Evolutionary conservation across 2,113 vertebrate species (phyloP), one percentile per base, ranked within the genome.

Genomic region (Amphiprion percula): DNA sequence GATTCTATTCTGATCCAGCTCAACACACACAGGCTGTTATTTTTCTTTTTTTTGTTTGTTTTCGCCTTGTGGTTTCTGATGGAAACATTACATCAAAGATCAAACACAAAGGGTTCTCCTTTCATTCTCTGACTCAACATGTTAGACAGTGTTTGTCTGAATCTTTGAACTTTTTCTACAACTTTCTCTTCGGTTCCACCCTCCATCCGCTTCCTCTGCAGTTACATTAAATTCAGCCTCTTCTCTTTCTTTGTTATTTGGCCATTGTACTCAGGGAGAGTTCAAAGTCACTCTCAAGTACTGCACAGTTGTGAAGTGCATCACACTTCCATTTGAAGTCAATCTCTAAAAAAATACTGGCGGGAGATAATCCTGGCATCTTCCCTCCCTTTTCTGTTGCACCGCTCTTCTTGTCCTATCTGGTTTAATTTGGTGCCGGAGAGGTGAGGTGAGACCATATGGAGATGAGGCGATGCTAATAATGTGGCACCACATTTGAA

Each of bases 401-500:
- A 26, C 60, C 59, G 44, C 68, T 78, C 80, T 83, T 65, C 89
- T 90, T 66, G 59, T 77, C 72, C 85, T 87, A 83, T 93, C 82
- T 71, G 79, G 68, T 90, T 88, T 91, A 85, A 94, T 94, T 93
- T 92, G 87, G 77, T 77, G 65, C n/a, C 55, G 1, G 10, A 53
- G 82, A 77, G 56, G 58, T 39, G 65, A 87, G 86, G 85, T 86
- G 86, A 84, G 82, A 86, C 62, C 53, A 49, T 86, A 92, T 91
- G 93, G 87, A 94, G 89, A 94, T 93, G 90, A 91, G 83, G 83
- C 24, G 10, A 83, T 79, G 86, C 83, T 91, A 90, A 93, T 94
- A 90, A 87, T 33, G 28, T 70, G 74, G 71, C 65, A 61, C 44
- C 71, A 68, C 87, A 92, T 94, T 90, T 94, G 93, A 95, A 93